These are phyloP conservation scores for Sebastes cheni DNA, from an alignment of 2,797 vertebrate species.

Conservation along the genomic window DNA sequence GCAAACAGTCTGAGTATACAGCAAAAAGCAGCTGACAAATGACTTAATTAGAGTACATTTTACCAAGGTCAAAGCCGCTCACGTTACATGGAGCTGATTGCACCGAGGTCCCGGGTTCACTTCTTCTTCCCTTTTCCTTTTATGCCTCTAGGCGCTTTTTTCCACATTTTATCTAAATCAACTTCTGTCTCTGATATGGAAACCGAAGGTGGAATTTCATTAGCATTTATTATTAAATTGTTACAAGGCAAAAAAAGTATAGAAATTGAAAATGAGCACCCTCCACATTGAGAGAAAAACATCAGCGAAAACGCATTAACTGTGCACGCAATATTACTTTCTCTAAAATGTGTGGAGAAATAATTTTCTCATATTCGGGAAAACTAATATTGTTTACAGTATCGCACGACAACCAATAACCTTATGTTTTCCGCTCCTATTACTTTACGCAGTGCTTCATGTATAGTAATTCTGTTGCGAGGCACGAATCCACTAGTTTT, in stretches of 20 bases:
- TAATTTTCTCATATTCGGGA: constrained; percentile 39
- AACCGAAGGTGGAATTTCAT: constrained; percentile 64
- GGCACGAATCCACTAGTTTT: constrained; percentile 45
- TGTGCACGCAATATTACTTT: constrained; percentile 19
- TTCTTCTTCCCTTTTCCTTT: not conserved
- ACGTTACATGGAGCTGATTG: constrained; percentile 1
- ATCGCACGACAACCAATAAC: constrained; percentile 39
- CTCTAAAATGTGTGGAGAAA: constrained; percentile 34
- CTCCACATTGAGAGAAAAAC: constrained; percentile 5
- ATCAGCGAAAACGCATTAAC: constrained; percentile 30
- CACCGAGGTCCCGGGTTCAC: constrained; percentile 23
- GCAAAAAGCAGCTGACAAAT: constrained; percentile 10
- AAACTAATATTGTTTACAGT: constrained; percentile 58
- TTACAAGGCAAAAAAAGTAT: not conserved
- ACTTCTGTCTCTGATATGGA: constrained; percentile 45
- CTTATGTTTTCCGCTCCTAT: constrained; percentile 24
- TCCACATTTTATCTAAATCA: constrained; percentile 55
- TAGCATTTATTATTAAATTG: constrained; percentile 56
- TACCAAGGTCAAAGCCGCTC: constrained; percentile 29
- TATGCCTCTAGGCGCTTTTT: constrained; percentile 33
- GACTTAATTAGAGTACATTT: constrained; percentile 2
- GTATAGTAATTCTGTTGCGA: constrained; percentile 24
- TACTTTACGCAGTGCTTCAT: constrained; percentile 37
- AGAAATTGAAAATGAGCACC: constrained; percentile 29
- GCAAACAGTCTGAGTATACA: not conserved